phyloP scores from a whole-genome alignment of 2,888 invertebrate species.

The Scrobipalpa atriplicella region DNA sequence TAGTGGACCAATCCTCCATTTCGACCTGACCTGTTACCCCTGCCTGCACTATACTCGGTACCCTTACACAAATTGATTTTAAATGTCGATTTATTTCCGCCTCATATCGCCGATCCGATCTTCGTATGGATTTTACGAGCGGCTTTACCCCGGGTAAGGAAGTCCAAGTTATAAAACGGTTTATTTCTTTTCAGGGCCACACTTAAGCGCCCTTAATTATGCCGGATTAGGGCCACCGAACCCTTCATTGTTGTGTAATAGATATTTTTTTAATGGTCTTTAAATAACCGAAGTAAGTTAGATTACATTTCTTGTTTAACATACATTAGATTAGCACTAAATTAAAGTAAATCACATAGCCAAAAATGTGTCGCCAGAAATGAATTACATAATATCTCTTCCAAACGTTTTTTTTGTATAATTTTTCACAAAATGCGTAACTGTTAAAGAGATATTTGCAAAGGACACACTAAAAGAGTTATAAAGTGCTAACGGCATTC shows the following conservation, averaged over 20 bases:
- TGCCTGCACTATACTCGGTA: slow-evolving; percentile 58
- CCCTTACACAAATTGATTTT: slow-evolving; percentile 83
- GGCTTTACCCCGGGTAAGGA: slow-evolving; percentile 78
- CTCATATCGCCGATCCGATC: slow-evolving; percentile 81
- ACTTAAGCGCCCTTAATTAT: slow-evolving; percentile 68
- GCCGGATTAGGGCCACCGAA: slow-evolving; percentile 58
- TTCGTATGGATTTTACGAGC: slow-evolving; percentile 78
- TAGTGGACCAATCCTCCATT: slow-evolving; percentile 35
- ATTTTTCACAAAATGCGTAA: not conserved
- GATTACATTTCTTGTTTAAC: not conserved
- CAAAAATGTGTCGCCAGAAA: no score
- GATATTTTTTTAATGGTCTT: slow-evolving; percentile 18
- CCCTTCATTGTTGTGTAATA: slow-evolving; percentile 51
- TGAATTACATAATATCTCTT: no score
- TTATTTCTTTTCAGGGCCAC: slow-evolving; percentile 75
- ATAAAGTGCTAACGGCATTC: slow-evolving; percentile 53
- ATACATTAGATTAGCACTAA: no score
- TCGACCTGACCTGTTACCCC: slow-evolving; percentile 49
- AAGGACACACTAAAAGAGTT: slow-evolving; percentile 37
- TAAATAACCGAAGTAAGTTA: not conserved
- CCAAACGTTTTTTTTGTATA: no score
- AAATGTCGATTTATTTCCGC: slow-evolving; percentile 82
- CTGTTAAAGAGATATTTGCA: slow-evolving; percentile 16
- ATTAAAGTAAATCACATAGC: no score
- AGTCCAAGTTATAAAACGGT: slow-evolving; percentile 79